Evolutionary conservation across 2,113 vertebrate species (phyloP).

Genomic region (Phasianus colchicus): DNA sequence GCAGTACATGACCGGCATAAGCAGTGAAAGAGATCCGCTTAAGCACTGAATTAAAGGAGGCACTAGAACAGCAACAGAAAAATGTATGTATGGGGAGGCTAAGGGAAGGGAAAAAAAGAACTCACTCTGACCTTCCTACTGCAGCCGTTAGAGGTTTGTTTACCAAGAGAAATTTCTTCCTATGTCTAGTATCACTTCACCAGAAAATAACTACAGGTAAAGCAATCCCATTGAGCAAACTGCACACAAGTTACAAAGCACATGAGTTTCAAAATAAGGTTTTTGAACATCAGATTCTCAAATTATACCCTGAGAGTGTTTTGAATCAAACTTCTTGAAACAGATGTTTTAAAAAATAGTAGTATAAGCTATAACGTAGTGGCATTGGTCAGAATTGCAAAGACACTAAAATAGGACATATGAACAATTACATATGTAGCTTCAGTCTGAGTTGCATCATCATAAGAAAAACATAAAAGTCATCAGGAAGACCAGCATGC

Average conservation of each 20-base stretch:
- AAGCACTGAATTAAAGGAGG: background rate
- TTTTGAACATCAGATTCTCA: background rate
- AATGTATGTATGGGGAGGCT: background rate
- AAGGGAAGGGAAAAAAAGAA: background rate
- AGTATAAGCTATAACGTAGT: background rate
- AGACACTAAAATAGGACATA: background rate
- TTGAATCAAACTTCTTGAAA: background rate
- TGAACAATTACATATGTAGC: background rate
- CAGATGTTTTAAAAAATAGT: background rate
- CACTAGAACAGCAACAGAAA: background rate
- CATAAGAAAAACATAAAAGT: rapidly evolving
- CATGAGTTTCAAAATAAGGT: background rate
- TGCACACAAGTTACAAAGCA: background rate
- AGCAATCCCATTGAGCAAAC: background rate
- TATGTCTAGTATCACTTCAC: background rate
- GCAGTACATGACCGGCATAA: background rate
- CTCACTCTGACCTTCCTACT: background rate
- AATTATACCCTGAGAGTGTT: background rate
- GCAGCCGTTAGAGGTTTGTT: background rate
- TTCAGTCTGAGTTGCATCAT: background rate
- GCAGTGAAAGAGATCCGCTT: background rate
- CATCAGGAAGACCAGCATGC: background rate
- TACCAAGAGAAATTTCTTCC: background rate
- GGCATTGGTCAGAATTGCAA: background rate
- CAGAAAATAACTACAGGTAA: background rate